Evolutionary conservation across 2,888 invertebrate species (phyloP).

Genomic region (Halictus quadricinctus): DNA sequence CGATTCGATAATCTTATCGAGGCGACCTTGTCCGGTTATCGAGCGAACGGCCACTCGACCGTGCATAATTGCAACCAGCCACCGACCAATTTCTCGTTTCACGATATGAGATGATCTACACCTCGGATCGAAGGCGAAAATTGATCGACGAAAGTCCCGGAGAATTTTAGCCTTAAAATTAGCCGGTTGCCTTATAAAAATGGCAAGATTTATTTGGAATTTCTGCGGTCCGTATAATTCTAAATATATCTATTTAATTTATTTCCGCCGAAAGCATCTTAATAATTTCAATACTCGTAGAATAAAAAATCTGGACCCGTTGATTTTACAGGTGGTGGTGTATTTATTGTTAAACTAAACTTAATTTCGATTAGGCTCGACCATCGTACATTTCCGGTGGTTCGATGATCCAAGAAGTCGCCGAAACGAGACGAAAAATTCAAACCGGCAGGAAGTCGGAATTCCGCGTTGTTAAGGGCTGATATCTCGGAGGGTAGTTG

Average conservation of each 20-base stretch:
- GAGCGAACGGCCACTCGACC: neutral
- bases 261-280: neutral
- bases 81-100: conserved; percentile 1
- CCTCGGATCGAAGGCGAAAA: neutral
- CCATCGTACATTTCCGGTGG: too few relatives aligned
- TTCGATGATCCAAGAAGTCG: too few relatives aligned
- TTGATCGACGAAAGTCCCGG: neutral
- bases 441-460: neutral
- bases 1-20: conserved; percentile 48
- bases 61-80: conserved; percentile 34
- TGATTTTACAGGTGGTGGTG: neutral
- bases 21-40: conserved; percentile 51
- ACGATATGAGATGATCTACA: neutral
- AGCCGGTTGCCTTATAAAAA: neutral
- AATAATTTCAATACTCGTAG: neutral
- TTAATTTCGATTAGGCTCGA: too few relatives aligned
- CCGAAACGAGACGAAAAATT: neutral
- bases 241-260: neutral
- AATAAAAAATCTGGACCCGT: neutral
- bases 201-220: neutral
- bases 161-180: neutral
- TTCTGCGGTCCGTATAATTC: neutral
- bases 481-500: neutral
- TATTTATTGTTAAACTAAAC: too few relatives aligned
- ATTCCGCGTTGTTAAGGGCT: neutral